Conservation (phyloP, 2,888 invertebrate species). For the Nymphalis c-album region DNA sequence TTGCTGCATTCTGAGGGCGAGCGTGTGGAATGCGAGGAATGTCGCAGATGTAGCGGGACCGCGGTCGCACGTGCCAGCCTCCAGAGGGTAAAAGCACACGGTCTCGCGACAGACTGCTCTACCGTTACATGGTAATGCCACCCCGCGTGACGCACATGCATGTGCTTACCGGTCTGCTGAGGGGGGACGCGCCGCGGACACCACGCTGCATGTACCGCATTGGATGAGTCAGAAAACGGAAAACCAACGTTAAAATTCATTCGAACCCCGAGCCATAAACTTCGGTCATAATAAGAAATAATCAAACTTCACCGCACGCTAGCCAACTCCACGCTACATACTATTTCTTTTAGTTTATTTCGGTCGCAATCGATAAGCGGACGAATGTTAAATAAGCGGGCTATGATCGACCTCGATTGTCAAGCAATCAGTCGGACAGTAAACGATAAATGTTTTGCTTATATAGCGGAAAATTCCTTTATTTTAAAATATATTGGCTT, state of each 20-base stretch:
- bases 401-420: constrained; percentile 64
- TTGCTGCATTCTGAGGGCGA: constrained; percentile 73
- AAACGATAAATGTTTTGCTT: constrained; percentile 79
- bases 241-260: constrained; percentile 60
- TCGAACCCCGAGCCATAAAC: constrained; percentile 46
- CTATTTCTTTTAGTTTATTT: constrained; percentile 79
- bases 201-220: constrained; percentile 70
- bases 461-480: constrained; percentile 81
- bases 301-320: constrained; percentile 62
- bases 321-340: constrained; percentile 75
- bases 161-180: constrained; percentile 63
- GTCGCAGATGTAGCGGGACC: constrained; percentile 57
- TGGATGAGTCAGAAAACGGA: constrained; percentile 79
- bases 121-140: constrained; percentile 16
- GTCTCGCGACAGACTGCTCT: constrained; percentile 16
- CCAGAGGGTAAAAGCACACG: constrained; percentile 28
- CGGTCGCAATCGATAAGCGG: constrained; percentile 73
- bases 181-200: constrained; percentile 61
- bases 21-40: constrained; percentile 74
- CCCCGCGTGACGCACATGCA: constrained; percentile 37
- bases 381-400: constrained; percentile 67
- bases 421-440: constrained; percentile 72
- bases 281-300: constrained; percentile 46
- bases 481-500: constrained; percentile 81
- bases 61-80: constrained; percentile 55